phyloP scores from a whole-genome alignment of 2,797 vertebrate genomes.

The Geotrypetes seraphini region DNA sequence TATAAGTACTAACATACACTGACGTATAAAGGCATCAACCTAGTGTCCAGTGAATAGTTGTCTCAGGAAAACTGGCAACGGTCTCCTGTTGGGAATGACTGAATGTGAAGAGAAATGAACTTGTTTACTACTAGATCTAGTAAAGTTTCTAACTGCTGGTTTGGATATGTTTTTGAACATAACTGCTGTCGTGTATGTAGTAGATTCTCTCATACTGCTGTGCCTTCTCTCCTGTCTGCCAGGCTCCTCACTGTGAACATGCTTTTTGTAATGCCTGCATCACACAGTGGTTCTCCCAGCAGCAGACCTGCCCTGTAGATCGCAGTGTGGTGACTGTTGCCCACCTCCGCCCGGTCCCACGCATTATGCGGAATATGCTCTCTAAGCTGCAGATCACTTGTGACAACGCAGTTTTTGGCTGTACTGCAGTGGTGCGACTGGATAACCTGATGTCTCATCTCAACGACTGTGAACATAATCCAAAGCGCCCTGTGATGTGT shows the following conservation, averaged over 20 bases:
- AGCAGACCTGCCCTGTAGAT: slow-evolving; percentile 96
- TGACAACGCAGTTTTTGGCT: slow-evolving; percentile 91
- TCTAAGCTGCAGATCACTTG: slow-evolving; percentile 95
- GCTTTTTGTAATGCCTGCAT: slow-evolving; percentile 98
- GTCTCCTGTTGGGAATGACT: too few species aligned
- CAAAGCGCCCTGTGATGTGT: slow-evolving; percentile 90
- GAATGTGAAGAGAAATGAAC: too few species aligned
- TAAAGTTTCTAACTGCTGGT: too few species aligned
- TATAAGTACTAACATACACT: too few species aligned
- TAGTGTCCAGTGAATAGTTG: too few species aligned
- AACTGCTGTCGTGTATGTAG: too few species aligned
- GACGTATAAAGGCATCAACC: too few species aligned
- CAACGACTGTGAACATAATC: slow-evolving; percentile 95
- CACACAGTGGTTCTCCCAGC: slow-evolving; percentile 97
- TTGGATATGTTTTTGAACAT: too few species aligned
- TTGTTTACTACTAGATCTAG: too few species aligned
- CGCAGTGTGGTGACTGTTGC: slow-evolving; percentile 94
- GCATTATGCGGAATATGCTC: slow-evolving; percentile 98
- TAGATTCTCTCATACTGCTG: too few species aligned
- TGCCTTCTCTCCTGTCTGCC: slow-evolving; percentile 2
- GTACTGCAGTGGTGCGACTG: slow-evolving; percentile 81
- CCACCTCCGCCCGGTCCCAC: slow-evolving; percentile 90
- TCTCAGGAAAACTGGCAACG: too few species aligned
- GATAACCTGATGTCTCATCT: slow-evolving; percentile 95
- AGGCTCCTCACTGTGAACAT: slow-evolving; percentile 97